Evolutionary conservation across 2,888 invertebrate genomes (phyloP).

Genomic region (Philopedon plagiatum): DNA sequence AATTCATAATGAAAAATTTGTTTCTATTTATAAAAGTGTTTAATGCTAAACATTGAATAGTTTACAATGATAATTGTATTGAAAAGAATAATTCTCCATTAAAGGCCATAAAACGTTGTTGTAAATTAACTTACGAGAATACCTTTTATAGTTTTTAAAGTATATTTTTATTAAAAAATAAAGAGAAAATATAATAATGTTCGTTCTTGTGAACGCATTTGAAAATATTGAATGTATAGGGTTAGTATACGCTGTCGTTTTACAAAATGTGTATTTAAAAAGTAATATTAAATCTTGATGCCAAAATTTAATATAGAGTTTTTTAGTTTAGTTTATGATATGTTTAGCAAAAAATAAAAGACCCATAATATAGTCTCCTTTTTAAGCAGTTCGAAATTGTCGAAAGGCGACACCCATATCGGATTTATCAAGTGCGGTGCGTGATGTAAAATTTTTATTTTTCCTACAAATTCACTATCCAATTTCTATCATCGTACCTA

Average conservation of each 20-base stretch:
- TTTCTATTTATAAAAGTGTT: slow-evolving; percentile 35
- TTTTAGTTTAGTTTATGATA: slow-evolving; percentile 35
- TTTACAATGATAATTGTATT: slow-evolving; percentile 12
- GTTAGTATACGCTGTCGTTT: slow-evolving; percentile 63
- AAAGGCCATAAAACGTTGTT: slow-evolving; percentile 57
- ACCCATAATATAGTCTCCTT: too few species aligned
- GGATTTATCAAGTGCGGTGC: too few species aligned
- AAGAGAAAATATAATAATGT: slow-evolving; percentile 60
- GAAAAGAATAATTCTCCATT: slow-evolving; percentile 30
- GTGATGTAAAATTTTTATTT: too few species aligned
- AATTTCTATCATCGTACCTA: too few species aligned
- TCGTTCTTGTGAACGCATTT: slow-evolving; percentile 63
- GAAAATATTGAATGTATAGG: slow-evolving; percentile 66
- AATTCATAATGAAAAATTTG: slow-evolving; percentile 52
- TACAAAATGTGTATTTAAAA: slow-evolving; percentile 64
- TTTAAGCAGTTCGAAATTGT: too few species aligned
- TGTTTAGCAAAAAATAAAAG: slow-evolving; percentile 14
- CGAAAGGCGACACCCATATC: too few species aligned
- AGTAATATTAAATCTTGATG: slow-evolving; percentile 63
- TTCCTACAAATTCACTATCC: too few species aligned
- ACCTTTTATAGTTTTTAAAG: slow-evolving; percentile 65
- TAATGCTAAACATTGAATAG: slow-evolving; percentile 24
- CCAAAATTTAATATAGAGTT: slow-evolving; percentile 61
- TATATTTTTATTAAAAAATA: slow-evolving; percentile 67
- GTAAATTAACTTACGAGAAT: slow-evolving; percentile 61